These are phyloP conservation scores for Etheostoma spectabile DNA, from an alignment of 2,113 vertebrate species.

Conservation along the genomic window DNA sequence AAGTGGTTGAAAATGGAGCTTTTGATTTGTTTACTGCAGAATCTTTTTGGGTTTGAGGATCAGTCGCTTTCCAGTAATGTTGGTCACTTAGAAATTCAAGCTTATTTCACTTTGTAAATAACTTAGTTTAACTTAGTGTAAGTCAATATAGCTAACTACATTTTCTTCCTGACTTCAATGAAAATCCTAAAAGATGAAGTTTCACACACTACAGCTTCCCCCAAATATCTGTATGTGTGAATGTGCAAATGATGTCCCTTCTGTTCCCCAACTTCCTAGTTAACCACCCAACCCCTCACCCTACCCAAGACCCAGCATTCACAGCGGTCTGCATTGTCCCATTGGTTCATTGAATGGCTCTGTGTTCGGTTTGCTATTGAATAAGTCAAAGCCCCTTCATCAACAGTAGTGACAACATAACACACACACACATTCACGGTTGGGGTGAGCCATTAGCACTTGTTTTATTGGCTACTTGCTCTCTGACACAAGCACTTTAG, in stretches of 20 bases:
- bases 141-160: not conserved
- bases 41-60: not conserved
- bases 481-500: conserved; percentile 45
- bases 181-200: not conserved
- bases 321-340: conserved; percentile 56
- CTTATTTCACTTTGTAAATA: not conserved
- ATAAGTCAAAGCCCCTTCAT: conserved; percentile 55
- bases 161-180: not conserved
- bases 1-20: conserved; percentile 6
- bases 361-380: conserved; percentile 48
- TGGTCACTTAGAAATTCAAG: not conserved
- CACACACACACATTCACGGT: conserved; percentile 36
- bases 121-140: not conserved
- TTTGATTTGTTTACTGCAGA: not conserved
- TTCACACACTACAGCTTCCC: not conserved
- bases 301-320: conserved; percentile 26
- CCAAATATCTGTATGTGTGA: not conserved
- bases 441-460: conserved; percentile 39
- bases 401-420: conserved; percentile 47
- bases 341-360: conserved; percentile 37
- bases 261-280: conserved; percentile 32
- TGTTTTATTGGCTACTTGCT: conserved; percentile 52
- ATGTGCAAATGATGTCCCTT: conserved; percentile 15
- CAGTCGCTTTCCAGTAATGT: not conserved
- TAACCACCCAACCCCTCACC: conserved; percentile 32